Base-by-base conservation (phyloP, 2,113 vertebrate genomes). In the Jaculus jaculus region DNA sequence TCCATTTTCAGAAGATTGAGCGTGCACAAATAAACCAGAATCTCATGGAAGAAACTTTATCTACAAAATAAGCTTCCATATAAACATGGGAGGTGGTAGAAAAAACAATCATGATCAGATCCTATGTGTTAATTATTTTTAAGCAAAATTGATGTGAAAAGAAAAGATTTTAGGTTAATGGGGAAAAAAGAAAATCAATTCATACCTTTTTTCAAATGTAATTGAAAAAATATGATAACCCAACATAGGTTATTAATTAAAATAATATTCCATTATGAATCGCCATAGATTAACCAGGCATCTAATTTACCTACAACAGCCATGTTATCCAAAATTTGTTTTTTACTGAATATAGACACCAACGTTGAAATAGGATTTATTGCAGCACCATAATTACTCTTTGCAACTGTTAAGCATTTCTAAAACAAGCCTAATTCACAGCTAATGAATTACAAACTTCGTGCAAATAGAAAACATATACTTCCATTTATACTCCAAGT, bases 281-380 rank as follows among this genome's bases (percentile, higher is more conserved):
- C 78, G 79, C 61, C 82, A 61, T 13, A 90, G 73, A 92, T 92
- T 96, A 96, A 90, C 69, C 93, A 90, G 87, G 78, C 73, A 91
- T 3, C 83, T 94, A 96, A 92, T 95, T 93, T 93, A 97, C 54
- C 91, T 92, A 42, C 30, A 97, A 92, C 65, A 96, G 85, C 81
- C 92, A 69, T 60, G 87, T 65, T 58, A 83, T 74, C 84, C 61
- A 60, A 94, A 85, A 72, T 96, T 94, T 97, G 96, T 87, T 87
- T 87, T 95, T 95, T 92, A 83, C 63, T 96, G 97, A 97, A 98
- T 95, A 83, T 84, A 94, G 95, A 95, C 95, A 98, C 96, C 96
- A 97, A 96, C 73, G 75, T 77, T 95, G 93, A 97, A 97, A 96
- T 88, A 86, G 63, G 65, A 85, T 80, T 82, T 92, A 78, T 1